phyloP scores from a whole-genome alignment of 2,888 invertebrate genomes.

The Teleogryllus oceanicus region DNA sequence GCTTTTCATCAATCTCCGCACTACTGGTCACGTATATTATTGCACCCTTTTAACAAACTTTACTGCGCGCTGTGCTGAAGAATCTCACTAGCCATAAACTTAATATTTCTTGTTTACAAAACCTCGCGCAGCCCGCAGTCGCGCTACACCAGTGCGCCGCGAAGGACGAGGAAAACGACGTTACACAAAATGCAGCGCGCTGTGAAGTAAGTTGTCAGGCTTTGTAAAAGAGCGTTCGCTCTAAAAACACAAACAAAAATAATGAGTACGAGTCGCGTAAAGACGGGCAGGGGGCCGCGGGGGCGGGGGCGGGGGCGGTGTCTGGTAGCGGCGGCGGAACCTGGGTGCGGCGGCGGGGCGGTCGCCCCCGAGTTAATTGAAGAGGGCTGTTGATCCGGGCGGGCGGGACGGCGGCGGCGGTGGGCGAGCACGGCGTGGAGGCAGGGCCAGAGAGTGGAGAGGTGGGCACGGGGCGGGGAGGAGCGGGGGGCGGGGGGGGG shows the following conservation, averaged over 20 bases:
- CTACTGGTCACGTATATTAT: background rate
- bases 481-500: background rate
- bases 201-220: background rate
- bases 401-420: background rate
- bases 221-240: background rate
- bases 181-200: background rate
- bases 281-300: background rate
- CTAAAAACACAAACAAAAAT: conserved; percentile 1
- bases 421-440: background rate
- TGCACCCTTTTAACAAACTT: background rate
- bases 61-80: background rate
- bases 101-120: conserved; percentile 6
- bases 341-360: background rate
- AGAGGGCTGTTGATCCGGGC: background rate
- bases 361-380: background rate
- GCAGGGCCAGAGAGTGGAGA: background rate
- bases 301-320: background rate
- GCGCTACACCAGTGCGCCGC: background rate
- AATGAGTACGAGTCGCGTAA: background rate
- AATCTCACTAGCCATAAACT: background rate
- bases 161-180: background rate
- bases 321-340: background rate
- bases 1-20: no score
- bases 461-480: background rate
- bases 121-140: background rate